Conservation (phyloP, 2,113 vertebrate species). For the Sminthopsis crassicaudata region DNA sequence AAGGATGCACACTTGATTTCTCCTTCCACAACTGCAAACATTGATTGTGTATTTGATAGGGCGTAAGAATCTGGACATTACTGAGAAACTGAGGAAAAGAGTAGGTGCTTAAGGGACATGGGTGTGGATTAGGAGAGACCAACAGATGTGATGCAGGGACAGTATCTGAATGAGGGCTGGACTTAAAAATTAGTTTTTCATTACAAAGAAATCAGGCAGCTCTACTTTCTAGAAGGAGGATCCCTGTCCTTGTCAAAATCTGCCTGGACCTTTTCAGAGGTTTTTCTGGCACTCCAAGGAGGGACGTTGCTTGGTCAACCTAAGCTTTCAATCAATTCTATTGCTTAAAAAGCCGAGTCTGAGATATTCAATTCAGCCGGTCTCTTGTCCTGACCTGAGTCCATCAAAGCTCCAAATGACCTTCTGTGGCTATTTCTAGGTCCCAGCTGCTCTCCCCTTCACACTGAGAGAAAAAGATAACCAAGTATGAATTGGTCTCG, state of each 20-base stretch:
- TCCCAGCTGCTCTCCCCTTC: conserved; percentile 50
- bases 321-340: conserved; percentile 52
- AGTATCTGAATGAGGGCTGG: conserved; percentile 41
- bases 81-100: conserved; percentile 41
- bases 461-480: conserved; percentile 37
- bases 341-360: conserved; percentile 49
- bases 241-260: conserved; percentile 41
- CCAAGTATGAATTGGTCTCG: conserved; percentile 34
- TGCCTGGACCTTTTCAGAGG: conserved; percentile 20
- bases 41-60: background rate
- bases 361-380: conserved; percentile 41
- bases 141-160: conserved; percentile 47
- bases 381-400: conserved; percentile 51
- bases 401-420: conserved; percentile 41
- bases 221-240: conserved; percentile 56
- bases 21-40: conserved; percentile 44
- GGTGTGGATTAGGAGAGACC: conserved; percentile 40
- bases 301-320: conserved; percentile 51
- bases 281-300: conserved; percentile 29
- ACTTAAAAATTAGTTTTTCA: conserved; percentile 38
- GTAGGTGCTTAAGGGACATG: conserved; percentile 36
- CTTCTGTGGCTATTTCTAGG: conserved; percentile 57
- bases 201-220: conserved; percentile 41
- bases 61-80: conserved; percentile 40
- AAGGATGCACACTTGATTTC: background rate